A percentile compares a stretch with the other conserved stretches of the same genome.
These are phyloP conservation scores for Picus viridis DNA, from an alignment of 2,797 vertebrate species.

Conservation along the genomic window DNA sequence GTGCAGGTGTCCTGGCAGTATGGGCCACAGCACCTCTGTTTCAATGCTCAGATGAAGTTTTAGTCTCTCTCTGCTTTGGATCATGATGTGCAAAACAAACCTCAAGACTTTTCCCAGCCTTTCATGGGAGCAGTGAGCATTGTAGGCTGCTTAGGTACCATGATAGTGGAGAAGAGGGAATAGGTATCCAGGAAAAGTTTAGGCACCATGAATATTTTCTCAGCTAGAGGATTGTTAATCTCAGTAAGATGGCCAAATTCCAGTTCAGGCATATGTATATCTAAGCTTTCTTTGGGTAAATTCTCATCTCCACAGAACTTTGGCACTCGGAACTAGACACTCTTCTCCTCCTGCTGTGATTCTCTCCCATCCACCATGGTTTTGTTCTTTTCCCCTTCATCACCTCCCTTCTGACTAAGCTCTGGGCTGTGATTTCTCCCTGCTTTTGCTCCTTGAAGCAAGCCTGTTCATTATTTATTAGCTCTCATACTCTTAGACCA, in stretches of 20 bases:
- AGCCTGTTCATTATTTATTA: slow-evolving; percentile 68
- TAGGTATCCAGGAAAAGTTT: background rate
- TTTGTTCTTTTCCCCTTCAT: slow-evolving; percentile 54
- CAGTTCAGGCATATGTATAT: background rate
- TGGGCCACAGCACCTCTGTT: background rate
- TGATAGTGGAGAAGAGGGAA: background rate
- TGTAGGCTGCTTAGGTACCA: background rate
- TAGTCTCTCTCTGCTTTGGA: background rate
- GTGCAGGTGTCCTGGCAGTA: accelerated
- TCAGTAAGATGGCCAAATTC: background rate
- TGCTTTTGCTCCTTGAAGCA: slow-evolving; percentile 42
- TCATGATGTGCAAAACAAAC: background rate
- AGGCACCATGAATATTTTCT: background rate
- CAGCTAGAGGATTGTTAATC: background rate
- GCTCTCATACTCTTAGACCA: slow-evolving; percentile 42
- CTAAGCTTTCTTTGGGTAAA: background rate
- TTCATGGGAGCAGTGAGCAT: background rate
- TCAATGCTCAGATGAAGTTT: background rate
- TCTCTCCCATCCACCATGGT: background rate
- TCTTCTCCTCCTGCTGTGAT: slow-evolving; percentile 15
- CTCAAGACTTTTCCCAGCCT: background rate
- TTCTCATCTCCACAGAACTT: background rate
- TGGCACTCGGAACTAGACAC: background rate
- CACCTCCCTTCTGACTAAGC: slow-evolving; percentile 45
- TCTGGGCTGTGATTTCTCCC: background rate